phyloP scores from a whole-genome alignment of 2,113 vertebrate genomes.

The Rhinolophus ferrumequinum region DNA sequence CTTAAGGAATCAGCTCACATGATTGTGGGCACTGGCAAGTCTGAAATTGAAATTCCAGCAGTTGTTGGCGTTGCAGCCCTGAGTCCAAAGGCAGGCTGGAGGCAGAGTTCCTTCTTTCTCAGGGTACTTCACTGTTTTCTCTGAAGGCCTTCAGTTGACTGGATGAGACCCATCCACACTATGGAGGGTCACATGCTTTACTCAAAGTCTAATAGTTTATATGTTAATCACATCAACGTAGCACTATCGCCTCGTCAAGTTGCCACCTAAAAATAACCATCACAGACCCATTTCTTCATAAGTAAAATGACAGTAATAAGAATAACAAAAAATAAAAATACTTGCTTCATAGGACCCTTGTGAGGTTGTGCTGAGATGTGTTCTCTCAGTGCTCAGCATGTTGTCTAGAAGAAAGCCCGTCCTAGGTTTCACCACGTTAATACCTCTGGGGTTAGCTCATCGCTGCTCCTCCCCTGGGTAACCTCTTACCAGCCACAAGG shows the following conservation, averaged over 20 bases:
- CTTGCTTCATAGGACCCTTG: neutral
- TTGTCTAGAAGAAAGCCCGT: fast-evolving
- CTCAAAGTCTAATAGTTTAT: neutral
- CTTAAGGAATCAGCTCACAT: neutral
- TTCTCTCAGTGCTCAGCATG: neutral
- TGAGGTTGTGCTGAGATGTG: neutral
- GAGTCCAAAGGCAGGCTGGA: neutral
- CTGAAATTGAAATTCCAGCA: neutral
- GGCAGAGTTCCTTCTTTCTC: neutral
- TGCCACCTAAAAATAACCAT: neutral
- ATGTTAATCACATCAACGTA: neutral
- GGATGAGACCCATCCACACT: neutral
- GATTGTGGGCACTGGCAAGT: neutral
- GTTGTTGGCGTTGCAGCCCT: neutral
- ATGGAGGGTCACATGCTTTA: neutral
- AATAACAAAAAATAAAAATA: neutral
- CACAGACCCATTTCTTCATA: neutral
- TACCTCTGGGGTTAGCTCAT: fast-evolving
- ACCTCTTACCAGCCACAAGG: neutral
- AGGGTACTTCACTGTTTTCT: neutral
- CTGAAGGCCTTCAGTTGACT: neutral
- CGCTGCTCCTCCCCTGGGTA: neutral
- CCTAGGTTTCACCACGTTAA: no score
- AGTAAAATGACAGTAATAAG: neutral
- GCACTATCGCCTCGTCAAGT: neutral